A percentile compares a stretch with the other conserved stretches of the same genome.
These are phyloP conservation scores for Megastigmus dorsalis DNA, from an alignment of 2,888 invertebrate species.

Conservation along the genomic window DNA sequence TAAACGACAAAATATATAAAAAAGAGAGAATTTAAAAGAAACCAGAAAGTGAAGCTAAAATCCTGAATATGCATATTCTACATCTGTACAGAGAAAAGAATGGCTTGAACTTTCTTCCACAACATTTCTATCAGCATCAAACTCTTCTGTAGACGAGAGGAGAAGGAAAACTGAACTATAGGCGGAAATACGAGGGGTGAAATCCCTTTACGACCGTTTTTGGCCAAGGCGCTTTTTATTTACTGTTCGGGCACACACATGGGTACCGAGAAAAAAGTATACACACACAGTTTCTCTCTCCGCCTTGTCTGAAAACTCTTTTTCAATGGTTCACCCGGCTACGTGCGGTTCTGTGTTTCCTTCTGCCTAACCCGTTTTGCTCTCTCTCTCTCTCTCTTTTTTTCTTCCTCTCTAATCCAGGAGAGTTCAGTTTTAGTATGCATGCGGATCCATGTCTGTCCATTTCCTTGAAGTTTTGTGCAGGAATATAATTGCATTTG, in stretches of 20 bases:
- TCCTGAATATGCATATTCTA: too few species aligned
- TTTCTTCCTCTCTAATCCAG: constrained; percentile 26
- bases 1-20: too few species aligned
- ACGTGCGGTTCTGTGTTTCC: not conserved
- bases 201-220: constrained; percentile 24
- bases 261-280: not conserved
- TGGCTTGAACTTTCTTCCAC: not conserved
- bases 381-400: not conserved
- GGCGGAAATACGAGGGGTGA: constrained; percentile 5
- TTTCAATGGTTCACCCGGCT: constrained; percentile 18
- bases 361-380: not conserved
- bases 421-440: constrained; percentile 25
- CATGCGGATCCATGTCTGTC: not conserved
- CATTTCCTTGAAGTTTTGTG: too few species aligned
- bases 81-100: not conserved
- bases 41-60: too few species aligned
- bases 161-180: not conserved
- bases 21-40: not conserved
- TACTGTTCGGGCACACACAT: constrained; percentile 12
- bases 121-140: too few species aligned
- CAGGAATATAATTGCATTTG: too few species aligned
- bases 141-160: not conserved
- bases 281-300: too few species aligned
- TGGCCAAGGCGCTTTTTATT: constrained; percentile 31
- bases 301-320: constrained; percentile 26